Evolutionary conservation across 2,797 vertebrate species (phyloP).

Genomic region (Sciurus vulgaris): DNA sequence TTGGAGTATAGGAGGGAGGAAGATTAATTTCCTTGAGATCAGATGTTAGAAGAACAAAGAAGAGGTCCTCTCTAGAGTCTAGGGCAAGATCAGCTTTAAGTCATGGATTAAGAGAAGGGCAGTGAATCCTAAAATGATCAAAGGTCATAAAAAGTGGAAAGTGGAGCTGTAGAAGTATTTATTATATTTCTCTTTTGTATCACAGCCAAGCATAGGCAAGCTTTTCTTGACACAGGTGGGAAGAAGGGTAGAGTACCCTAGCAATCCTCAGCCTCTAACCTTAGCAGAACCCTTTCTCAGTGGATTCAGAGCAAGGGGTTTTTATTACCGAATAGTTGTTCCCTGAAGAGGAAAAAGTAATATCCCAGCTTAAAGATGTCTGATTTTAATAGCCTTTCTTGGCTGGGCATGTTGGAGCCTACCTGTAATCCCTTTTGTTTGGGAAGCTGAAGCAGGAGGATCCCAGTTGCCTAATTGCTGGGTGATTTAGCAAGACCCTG

Average conservation of each 20-base stretch:
- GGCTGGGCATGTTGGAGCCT: too few relatives aligned
- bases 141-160: background rate
- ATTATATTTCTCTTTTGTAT: conserved; percentile 31
- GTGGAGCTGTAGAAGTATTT: conserved; percentile 5
- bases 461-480: too few relatives aligned
- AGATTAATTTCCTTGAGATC: conserved; percentile 40
- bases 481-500: too few relatives aligned
- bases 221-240: conserved; percentile 29
- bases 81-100: conserved; percentile 16
- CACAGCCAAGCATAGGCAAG: background rate
- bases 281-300: conserved; percentile 10
- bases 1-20: conserved; percentile 22
- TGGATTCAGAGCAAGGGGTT: background rate
- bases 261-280: background rate
- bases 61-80: background rate
- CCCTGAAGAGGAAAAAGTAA: background rate
- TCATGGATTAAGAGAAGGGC: background rate
- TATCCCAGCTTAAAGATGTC: background rate
- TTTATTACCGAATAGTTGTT: background rate
- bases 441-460: too few relatives aligned
- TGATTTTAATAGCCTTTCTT: conserved; percentile 49
- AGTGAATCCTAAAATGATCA: background rate
- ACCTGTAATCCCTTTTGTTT: too few relatives aligned
- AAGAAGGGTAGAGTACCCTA: conserved; percentile 22
- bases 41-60: background rate